Base-by-base conservation (phyloP, 2,888 invertebrate genomes). In the Drosophila kuntzei region DNA sequence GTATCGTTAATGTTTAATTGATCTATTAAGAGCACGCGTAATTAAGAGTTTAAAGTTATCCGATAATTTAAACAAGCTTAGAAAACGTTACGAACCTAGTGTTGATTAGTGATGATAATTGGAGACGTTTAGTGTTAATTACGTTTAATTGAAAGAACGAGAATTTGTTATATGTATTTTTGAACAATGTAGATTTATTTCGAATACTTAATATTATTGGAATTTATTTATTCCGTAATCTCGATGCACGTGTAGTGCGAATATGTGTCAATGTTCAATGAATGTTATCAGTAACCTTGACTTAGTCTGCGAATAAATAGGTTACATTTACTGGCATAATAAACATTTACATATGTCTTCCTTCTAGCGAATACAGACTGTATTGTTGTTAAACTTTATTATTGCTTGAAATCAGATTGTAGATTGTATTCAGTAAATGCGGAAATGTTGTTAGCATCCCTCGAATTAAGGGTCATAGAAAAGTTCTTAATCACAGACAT, bases 261-360 rank as follows among this genome's bases (percentile, higher is more conserved):
- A 54, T 36, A 14, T 54, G 7, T 62, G 47, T 44, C 72, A 73
- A 57, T 73, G 65, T 39, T 22, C 3, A 22, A 39, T 11, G 5
- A 32, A 12, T n/a, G 54, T 73, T 73, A 76, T 73, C 73, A 71
- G 36, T 5, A 41, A 46, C 77, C 55, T 25, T 51, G 50, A 43
- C 16, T 25, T 7, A 32, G 25, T 14, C 16, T 41, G 27, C 39
- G 14, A 27, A n/a, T 37, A 29, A 39, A 29, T 53, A 18, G 27
- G 29, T 29, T 39, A 12, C 51, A n/a, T 12, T n/a, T 9, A 12
- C 12, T 39, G 47, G n/a, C 12, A 20, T 7, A 20, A n/a, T 7
- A 7, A 22, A 1, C 9, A 14, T n/a, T n/a, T 5, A n/a, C n/a
- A n/a, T n/a, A 34, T 34, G 32, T 3, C 39, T 39, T 53, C 9